Conservation (phyloP, 2,888 invertebrate genomes). For the Agrochola lychnidis region DNA sequence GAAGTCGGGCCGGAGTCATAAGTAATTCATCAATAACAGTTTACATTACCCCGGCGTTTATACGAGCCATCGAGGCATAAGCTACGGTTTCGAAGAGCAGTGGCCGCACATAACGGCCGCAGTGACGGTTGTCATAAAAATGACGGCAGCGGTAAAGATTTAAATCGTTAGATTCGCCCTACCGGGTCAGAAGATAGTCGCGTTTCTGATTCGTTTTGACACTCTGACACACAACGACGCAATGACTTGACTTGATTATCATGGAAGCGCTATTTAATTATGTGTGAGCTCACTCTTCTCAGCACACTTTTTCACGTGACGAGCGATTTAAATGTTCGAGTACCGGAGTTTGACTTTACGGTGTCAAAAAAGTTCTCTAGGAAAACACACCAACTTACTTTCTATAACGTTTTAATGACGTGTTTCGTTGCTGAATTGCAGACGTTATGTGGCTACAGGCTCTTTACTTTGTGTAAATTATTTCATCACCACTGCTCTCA, state of each 20-base stretch:
- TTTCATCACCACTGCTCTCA: no score
- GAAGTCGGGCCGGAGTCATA: conserved; percentile 26
- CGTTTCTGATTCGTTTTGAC: not conserved
- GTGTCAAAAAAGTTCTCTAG: not conserved
- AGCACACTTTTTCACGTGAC: not conserved
- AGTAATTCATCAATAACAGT: not conserved
- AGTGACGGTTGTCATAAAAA: not conserved
- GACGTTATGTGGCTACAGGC: not conserved
- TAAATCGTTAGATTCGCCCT: not conserved
- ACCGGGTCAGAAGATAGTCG: not conserved
- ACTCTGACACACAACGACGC: not conserved
- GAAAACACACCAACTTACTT: not conserved
- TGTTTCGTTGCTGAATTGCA: not conserved
- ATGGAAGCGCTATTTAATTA: not conserved
- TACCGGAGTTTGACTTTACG: no score
- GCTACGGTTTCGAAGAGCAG: not conserved
- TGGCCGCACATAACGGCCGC: no score
- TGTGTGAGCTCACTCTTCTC: not conserved
- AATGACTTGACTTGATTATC: not conserved
- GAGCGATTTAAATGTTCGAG: not conserved
- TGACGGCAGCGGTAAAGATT: not conserved
- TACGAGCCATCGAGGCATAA: not conserved
- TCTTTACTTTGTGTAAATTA: no score
- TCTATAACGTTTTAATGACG: not conserved
- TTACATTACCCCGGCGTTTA: not conserved